Conservation (phyloP, 2,113 vertebrate genomes). For the Xiphophorus hellerii region DNA sequence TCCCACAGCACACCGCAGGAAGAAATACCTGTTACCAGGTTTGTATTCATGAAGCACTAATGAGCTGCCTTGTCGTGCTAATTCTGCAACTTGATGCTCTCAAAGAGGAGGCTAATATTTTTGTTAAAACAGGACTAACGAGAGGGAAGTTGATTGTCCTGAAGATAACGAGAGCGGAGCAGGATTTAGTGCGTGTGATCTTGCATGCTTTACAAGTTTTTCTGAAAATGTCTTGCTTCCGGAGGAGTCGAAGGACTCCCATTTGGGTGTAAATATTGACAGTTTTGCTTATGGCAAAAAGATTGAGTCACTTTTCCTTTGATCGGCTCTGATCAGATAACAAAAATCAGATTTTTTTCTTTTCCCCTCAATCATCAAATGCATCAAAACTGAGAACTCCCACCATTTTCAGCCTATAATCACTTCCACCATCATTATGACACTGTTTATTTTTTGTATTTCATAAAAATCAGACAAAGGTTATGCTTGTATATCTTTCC, state of each 20-base stretch:
- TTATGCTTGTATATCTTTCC: background rate
- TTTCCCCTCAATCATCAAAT: background rate
- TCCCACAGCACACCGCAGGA: constrained; percentile 36
- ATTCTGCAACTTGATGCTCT: constrained; percentile 51
- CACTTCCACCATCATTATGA: background rate
- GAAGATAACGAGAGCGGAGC: constrained; percentile 38
- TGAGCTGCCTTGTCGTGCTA: constrained; percentile 75
- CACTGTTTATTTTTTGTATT: background rate
- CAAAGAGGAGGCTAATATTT: constrained; percentile 65
- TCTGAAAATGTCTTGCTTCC: background rate
- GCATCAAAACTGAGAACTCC: background rate
- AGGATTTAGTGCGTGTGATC: constrained; percentile 1
- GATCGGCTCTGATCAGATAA: background rate
- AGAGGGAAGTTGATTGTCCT: constrained; percentile 68
- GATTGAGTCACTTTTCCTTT: background rate
- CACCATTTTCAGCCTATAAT: background rate
- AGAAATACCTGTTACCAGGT: constrained; percentile 73
- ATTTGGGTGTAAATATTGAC: background rate
- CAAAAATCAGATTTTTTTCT: too few relatives aligned
- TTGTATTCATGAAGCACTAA: constrained; percentile 66
- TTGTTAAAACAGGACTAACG: constrained; percentile 62
- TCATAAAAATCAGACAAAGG: background rate
- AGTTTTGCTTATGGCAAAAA: too few relatives aligned
- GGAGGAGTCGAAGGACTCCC: background rate
- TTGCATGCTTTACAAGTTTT: constrained; percentile 15